Evolutionary conservation across 1,140 invertebrate species (phyloP).

Genomic region (Periplaneta americana): DNA sequence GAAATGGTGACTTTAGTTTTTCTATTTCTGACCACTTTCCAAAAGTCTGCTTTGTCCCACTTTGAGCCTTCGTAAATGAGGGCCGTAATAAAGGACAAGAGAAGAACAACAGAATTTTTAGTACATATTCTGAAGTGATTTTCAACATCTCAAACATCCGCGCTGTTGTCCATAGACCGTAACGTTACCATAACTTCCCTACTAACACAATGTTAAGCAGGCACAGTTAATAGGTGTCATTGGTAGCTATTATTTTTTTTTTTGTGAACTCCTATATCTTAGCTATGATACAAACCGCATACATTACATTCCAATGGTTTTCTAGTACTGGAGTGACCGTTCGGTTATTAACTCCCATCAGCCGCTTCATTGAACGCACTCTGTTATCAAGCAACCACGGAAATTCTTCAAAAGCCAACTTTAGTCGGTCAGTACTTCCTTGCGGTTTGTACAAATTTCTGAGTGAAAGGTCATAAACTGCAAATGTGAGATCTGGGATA

Average conservation of each 20-base stretch:
- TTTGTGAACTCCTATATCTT: neutral
- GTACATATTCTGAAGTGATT: too few species aligned
- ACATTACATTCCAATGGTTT: neutral
- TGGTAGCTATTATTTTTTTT: neutral
- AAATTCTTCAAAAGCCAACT: neutral
- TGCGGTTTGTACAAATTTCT: neutral
- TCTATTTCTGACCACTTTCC: too few species aligned
- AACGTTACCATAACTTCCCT: neutral
- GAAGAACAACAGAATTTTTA: too few species aligned
- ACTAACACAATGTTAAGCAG: neutral
- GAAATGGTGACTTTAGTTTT: too few species aligned
- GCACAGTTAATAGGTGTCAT: neutral
- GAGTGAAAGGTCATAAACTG: neutral
- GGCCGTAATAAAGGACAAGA: too few species aligned
- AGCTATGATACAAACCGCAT: neutral
- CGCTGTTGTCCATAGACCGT: too few species aligned
- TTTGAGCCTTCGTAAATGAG: too few species aligned
- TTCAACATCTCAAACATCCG: too few species aligned
- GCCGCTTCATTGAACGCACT: neutral
- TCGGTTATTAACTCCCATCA: neutral
- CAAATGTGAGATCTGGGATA: too few species aligned
- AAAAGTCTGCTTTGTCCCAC: too few species aligned
- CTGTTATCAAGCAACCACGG: neutral
- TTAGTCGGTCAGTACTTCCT: neutral
- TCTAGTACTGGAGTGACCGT: neutral